Evolutionary conservation across 2,113 vertebrate species (phyloP).

Genomic region (Alces alces): DNA sequence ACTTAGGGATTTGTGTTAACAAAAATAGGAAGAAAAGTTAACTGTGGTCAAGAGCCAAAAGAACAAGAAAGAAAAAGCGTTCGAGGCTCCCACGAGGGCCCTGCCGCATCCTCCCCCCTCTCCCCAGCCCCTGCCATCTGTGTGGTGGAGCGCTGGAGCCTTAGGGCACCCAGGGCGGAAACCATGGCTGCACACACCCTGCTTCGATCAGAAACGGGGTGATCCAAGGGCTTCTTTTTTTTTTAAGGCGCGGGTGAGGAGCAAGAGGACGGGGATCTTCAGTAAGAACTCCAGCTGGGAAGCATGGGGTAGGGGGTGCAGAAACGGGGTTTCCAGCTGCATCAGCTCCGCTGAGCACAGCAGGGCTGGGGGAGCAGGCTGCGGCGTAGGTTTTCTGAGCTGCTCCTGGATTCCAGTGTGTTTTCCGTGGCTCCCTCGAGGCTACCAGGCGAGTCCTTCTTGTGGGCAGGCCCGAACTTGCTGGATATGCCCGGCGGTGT

Average conservation of each 20-base stretch:
- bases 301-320: background rate
- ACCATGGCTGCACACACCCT: background rate
- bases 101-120: background rate
- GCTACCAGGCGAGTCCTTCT: background rate
- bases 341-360: background rate
- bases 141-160: background rate
- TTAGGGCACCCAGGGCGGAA: background rate
- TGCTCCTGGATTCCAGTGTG: background rate
- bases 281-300: background rate
- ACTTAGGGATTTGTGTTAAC: slow-evolving; percentile 45
- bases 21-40: slow-evolving; percentile 62
- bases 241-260: background rate
- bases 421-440: background rate
- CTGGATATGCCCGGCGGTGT: background rate
- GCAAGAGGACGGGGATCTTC: background rate
- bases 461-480: background rate
- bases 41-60: slow-evolving; percentile 26
- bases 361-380: background rate
- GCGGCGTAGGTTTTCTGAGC: background rate
- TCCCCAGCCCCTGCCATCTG: background rate
- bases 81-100: background rate
- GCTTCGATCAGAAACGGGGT: background rate
- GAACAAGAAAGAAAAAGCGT: background rate
- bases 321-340: background rate
- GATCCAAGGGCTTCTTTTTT: background rate